Evolutionary conservation across 92 coral and sea anemone species (phyloP).

Genomic region (Epizoanthus illoricatus): DNA sequence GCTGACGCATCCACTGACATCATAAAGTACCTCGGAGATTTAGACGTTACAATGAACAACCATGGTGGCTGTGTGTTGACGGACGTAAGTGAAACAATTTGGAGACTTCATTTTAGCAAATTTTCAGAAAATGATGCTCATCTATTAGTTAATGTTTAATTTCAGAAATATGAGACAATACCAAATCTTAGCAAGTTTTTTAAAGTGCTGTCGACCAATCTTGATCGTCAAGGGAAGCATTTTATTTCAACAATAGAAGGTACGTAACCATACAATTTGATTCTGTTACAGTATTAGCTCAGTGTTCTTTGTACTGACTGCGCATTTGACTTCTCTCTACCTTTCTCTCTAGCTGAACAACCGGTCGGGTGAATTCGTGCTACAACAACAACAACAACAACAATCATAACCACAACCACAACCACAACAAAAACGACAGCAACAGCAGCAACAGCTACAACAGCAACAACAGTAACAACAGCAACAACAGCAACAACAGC

Average conservation of each 20-base stretch:
- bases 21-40: conserved; percentile 47
- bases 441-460: too few species aligned
- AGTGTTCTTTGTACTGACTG: background rate
- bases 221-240: conserved; percentile 66
- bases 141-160: background rate
- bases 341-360: too few species aligned
- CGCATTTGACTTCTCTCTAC: too few species aligned
- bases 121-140: background rate
- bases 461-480: too few species aligned
- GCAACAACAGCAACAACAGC: too few species aligned
- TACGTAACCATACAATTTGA: conserved; percentile 1
- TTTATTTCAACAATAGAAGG: conserved; percentile 90
- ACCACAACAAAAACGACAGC: too few species aligned
- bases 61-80: conserved; percentile 62
- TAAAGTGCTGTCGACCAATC: conserved; percentile 71
- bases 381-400: too few species aligned
- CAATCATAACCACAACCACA: too few species aligned
- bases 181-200: conserved; percentile 50
- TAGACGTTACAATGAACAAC: conserved; percentile 61
- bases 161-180: conserved; percentile 54
- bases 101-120: background rate
- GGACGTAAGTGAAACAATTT: conserved; percentile 37
- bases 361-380: too few species aligned
- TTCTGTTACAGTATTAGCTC: too few species aligned
- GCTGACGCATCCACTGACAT: conserved; percentile 55